Percentiles rank a stretch among this genome's conserved stretches.
phyloP scores from a whole-genome alignment of 2,113 vertebrate genomes.

The Grallaria varia region DNA sequence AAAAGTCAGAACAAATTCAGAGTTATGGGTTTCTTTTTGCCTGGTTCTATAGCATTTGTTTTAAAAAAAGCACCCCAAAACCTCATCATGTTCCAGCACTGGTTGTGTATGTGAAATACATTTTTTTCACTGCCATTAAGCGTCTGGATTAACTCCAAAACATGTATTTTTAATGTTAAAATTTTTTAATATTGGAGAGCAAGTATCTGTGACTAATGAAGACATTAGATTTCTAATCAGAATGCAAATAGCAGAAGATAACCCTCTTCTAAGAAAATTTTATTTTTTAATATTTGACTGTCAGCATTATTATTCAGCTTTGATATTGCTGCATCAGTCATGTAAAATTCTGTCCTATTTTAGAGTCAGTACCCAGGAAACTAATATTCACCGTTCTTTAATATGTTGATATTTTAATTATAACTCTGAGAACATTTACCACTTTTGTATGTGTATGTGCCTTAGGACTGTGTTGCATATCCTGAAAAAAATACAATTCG shows the following conservation, averaged over 20 bases:
- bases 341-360: slow-evolving; percentile 22
- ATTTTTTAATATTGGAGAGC: neutral
- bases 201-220: slow-evolving; percentile 9
- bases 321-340: neutral
- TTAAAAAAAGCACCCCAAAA: neutral
- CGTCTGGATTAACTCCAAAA: neutral
- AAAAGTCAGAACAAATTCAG: slow-evolving; percentile 31
- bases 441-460: neutral
- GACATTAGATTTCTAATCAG: slow-evolving; percentile 3
- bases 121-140: neutral
- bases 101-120: neutral
- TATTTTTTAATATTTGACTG: neutral
- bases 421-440: neutral
- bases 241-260: slow-evolving; percentile 15
- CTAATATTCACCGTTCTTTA: neutral
- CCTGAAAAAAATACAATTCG: neutral
- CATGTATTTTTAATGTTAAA: neutral
- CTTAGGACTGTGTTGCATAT: neutral
- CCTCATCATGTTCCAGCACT: neutral
- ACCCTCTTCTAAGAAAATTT: neutral
- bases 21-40: neutral
- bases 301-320: slow-evolving; percentile 27
- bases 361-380: neutral
- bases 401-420: slow-evolving; percentile 30
- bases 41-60: neutral